Percentiles rank a stretch among this genome's conserved stretches.
These are phyloP conservation scores for Anolis sagrei DNA, from an alignment of 2,113 vertebrate species.

Conservation along the genomic window DNA sequence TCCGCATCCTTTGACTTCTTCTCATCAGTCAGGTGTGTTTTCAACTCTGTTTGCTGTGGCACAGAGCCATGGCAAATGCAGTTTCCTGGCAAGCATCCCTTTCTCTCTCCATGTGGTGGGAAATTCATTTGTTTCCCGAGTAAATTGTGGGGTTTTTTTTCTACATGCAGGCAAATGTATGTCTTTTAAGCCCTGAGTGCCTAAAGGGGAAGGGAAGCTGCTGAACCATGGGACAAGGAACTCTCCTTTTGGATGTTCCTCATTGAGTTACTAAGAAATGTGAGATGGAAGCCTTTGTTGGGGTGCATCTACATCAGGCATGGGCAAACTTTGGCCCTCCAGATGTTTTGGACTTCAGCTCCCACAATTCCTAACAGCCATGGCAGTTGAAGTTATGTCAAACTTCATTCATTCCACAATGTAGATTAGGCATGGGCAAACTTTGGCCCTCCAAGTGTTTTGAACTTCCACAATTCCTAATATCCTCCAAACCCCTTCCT, in stretches of 20 bases:
- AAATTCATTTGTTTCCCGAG: neutral
- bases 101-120: too few relatives aligned
- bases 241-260: neutral
- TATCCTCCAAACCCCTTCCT: too few relatives aligned
- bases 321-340: too few relatives aligned
- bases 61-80: neutral
- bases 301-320: too few relatives aligned
- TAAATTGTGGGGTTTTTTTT: neutral
- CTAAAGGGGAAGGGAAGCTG: neutral
- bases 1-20: neutral
- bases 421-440: too few relatives aligned
- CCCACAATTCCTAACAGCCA: too few relatives aligned
- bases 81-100: neutral
- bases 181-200: neutral
- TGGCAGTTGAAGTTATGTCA: too few relatives aligned
- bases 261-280: neutral
- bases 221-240: neutral
- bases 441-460: too few relatives aligned
- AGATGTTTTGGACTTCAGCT: too few relatives aligned
- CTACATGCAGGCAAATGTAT: too few relatives aligned
- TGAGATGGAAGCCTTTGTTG: neutral
- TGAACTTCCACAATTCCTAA: too few relatives aligned
- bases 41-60: neutral
- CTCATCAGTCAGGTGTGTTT: neutral
- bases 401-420: too few relatives aligned